Evolutionary conservation across 2,797 vertebrate genomes (phyloP), one percentile per base, ranked within the genome.

Genomic region (Esox lucius): DNA sequence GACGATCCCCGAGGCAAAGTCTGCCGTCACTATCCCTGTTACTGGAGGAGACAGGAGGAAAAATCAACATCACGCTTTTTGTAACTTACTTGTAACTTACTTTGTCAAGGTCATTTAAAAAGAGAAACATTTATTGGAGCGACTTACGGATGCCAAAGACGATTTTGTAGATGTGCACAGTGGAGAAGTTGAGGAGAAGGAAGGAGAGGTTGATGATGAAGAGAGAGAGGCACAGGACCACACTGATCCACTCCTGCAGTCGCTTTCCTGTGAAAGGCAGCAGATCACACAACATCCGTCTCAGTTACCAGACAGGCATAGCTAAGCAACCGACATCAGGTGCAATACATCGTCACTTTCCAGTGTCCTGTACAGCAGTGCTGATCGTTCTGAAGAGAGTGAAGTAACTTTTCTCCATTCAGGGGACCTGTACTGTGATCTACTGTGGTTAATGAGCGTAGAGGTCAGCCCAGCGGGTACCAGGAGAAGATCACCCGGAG

Each of bases 1-100:
- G 72, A 95, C 91, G 2, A 83, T 89, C 84, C 94, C 95, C 39
- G 91, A 90, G 77, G 95, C 93, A 91, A 95, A 97, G 91, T 96
- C 95, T 84, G 92, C 94, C 5, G 88, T 94, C 92, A 94, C 93
- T 82, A 95, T 96, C 81, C 95, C 93, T 64, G 94, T 87, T 82
- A 95, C 94, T 94, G 86, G 17, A 68, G 19, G 42, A 26, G 67
- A 28, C 46, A 71, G 26, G 35, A 22, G 4, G 35, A 46, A 62
- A 72, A 56, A 56, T 48, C 7, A 48, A 13, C 4, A 16, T 1
- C 4, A 49, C 9, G 16, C 11, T 16, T 4, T 13, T 15, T 22
- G 53, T 56, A 56, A 22, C 19, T 53, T 19, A n/a, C n/a, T n/a
- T n/a, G n/a, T n/a, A n/a, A n/a, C 51, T 17, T 19, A 56, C 51